These are phyloP conservation scores for cat (Felis catus) DNA, from an alignment of 2,113 vertebrate genomes.

Conservation along the genomic window DNA sequence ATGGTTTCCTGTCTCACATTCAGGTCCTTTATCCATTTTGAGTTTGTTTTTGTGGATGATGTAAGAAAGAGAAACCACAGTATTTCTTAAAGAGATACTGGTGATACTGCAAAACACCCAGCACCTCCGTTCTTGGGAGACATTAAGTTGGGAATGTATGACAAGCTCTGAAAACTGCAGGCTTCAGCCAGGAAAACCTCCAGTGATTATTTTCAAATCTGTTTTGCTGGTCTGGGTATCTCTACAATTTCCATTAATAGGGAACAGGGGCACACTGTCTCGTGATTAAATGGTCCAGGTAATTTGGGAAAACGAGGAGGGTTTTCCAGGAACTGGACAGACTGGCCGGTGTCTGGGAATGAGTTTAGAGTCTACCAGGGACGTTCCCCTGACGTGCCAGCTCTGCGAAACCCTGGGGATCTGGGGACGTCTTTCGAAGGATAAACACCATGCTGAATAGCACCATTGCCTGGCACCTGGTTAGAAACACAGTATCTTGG, in stretches of 20 bases:
- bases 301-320: not conserved
- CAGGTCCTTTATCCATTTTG: too few relatives aligned
- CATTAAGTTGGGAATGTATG: not conserved
- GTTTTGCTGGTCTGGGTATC: not conserved
- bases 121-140: not conserved
- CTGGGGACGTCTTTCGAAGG: not conserved
- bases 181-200: too few relatives aligned
- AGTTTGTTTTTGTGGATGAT: too few relatives aligned
- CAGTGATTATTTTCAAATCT: not conserved
- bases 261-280: accelerated
- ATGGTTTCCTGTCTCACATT: too few relatives aligned
- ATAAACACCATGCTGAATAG: not conserved
- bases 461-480: too few relatives aligned
- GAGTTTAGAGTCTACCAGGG: not conserved
- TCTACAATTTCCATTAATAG: too few relatives aligned
- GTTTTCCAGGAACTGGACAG: not conserved
- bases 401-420: not conserved
- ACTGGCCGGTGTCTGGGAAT: not conserved
- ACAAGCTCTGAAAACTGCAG: not conserved
- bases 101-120: too few relatives aligned
- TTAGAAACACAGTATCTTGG: not conserved
- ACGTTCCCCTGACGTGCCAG: not conserved
- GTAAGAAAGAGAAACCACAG: not conserved
- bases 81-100: too few relatives aligned
- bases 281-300: accelerated